Base-by-base conservation (phyloP, 2,797 vertebrate genomes). In the Gymnothorax reevesii region DNA sequence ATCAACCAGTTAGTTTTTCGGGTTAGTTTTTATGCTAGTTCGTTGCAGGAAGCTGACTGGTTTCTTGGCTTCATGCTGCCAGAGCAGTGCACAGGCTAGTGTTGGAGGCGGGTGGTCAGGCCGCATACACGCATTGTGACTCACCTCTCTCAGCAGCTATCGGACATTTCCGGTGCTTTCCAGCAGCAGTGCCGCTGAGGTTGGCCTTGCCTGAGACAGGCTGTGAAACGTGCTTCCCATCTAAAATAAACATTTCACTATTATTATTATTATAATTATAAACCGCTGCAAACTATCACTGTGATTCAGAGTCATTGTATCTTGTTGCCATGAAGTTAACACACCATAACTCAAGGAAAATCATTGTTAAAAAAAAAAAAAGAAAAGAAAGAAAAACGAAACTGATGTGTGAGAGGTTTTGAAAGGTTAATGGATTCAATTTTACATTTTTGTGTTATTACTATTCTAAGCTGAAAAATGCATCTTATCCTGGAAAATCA, bases 141-240 rank as follows among this genome's bases (percentile, higher is more conserved):
- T 86, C 84, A 82, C 83, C 73, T 57, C 55, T 57, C 69, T 57
- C 62, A 82, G 27, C n/a, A 73, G 84, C 57, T 71, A 82, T 77
- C 62, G 84, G 62, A 79, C 84, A 49, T 64, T 86, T 88, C 87
- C 87, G 57, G 71, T 17, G n/a, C 42, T 75, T n/a, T 86, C 49
- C n/a, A 85, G 84, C 77, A 42, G 27, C 77, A 42, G 27, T 85
- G 64, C 73, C 73, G 27, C 82, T 86, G 77, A 83, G 84, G 57
- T 77, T 49, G 15, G 27, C 84, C 77, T 55, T 59, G 2, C 57
- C n/a, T 22, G 49, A 57, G 69, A 59, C 42, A 2, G 69, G 66
- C 82, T 49, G 20, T 52, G 77, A 86, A 60, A 83, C 79, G 83
- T 83, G 79, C 60, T 88, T 59, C 77, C 22, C 27, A 66, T 86